Conservation (phyloP, 1,140 invertebrate species). For the Ceratina calcarata region DNA sequence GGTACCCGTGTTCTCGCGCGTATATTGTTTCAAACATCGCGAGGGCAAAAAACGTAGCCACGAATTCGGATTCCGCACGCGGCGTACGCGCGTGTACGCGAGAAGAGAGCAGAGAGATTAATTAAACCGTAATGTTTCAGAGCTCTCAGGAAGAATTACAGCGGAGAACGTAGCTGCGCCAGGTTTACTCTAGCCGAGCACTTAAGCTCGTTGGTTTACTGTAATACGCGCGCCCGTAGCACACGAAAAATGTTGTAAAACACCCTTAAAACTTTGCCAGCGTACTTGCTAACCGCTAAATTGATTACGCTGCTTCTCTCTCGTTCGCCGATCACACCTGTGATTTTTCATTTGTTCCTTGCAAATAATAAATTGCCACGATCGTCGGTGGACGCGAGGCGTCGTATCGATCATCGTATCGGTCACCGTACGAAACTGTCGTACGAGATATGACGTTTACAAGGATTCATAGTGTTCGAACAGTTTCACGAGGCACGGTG, state of each 20-base stretch:
- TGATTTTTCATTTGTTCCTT: too few species aligned
- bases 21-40: slow-evolving; percentile 8
- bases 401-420: too few species aligned
- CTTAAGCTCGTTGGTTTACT: background rate
- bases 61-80: slow-evolving; percentile 23
- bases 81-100: slow-evolving; percentile 8
- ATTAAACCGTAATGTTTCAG: slow-evolving; percentile 22
- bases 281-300: too few species aligned
- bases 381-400: too few species aligned
- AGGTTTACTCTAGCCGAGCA: background rate
- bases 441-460: too few species aligned
- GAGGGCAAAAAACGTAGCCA: background rate
- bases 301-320: background rate
- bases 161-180: background rate
- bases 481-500: too few species aligned
- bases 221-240: background rate
- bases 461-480: too few species aligned
- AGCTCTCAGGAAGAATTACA: slow-evolving; percentile 9
- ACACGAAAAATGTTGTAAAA: background rate
- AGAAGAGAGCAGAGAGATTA: background rate
- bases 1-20: background rate
- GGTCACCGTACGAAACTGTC: too few species aligned
- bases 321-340: too few species aligned
- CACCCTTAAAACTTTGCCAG: too few species aligned
- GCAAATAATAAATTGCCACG: too few species aligned